phyloP scores from a whole-genome alignment of 1,140 invertebrate species.

The Papilio aristodemus region DNA sequence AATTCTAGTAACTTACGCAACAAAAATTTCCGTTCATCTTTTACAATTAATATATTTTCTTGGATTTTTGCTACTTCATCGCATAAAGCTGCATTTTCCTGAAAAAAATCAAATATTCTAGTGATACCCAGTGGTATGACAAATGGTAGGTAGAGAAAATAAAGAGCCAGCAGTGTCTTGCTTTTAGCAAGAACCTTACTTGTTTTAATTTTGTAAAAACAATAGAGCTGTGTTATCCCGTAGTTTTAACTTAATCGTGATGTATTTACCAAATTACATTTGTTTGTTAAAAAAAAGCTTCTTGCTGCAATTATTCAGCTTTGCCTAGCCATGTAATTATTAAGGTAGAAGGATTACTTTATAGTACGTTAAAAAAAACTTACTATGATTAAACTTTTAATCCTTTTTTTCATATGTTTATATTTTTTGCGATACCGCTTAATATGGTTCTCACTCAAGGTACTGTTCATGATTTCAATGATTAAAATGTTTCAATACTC shows the following conservation, averaged over 20 bases:
- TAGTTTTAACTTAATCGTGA: too few relatives aligned
- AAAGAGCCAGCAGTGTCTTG: too few relatives aligned
- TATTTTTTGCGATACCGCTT: constrained; percentile 66
- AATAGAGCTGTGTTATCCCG: too few relatives aligned
- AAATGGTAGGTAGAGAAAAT: too few relatives aligned
- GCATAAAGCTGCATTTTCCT: constrained; percentile 91
- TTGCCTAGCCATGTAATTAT: background rate
- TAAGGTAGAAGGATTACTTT: too few relatives aligned
- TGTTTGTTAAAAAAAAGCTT: too few relatives aligned
- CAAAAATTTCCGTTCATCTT: constrained; percentile 88
- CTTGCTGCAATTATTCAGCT: too few relatives aligned
- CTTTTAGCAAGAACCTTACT: too few relatives aligned
- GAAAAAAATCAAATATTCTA: constrained; percentile 30
- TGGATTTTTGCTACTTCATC: constrained; percentile 90
- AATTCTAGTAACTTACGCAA: constrained; percentile 84
- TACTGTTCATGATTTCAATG: constrained; percentile 46
- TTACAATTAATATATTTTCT: constrained; percentile 86
- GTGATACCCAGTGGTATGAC: too few relatives aligned
- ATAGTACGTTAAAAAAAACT: too few relatives aligned
- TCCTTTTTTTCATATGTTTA: constrained; percentile 63
- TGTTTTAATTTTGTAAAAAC: too few relatives aligned
- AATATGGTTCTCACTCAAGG: constrained; percentile 54
- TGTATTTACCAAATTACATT: too few relatives aligned
- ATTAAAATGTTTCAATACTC: background rate
- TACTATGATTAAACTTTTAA: constrained; percentile 65